phyloP scores from a whole-genome alignment of 2,113 vertebrate species.

The Semicossyphus pulcher region DNA sequence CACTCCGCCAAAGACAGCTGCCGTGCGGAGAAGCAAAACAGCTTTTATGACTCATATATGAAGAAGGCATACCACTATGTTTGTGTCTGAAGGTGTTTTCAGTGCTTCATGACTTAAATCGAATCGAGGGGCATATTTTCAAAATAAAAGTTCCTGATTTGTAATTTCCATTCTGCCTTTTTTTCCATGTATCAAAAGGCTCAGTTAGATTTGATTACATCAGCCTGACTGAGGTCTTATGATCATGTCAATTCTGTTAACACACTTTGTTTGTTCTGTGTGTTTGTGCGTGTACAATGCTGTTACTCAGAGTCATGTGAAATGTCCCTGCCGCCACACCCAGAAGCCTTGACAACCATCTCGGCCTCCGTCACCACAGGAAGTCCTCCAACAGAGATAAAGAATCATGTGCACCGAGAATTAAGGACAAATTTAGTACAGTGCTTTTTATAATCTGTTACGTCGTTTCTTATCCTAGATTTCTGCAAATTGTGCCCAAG shows the following conservation, averaged over 20 bases:
- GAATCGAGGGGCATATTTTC: neutral
- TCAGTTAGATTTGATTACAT: conserved; percentile 12
- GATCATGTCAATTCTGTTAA: conserved; percentile 4
- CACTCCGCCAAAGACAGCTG: conserved; percentile 34
- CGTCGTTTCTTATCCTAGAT: too few relatives aligned
- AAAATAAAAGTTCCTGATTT: neutral
- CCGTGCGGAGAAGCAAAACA: conserved; percentile 30
- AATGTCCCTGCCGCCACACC: conserved; percentile 47
- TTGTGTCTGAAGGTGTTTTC: conserved; percentile 12
- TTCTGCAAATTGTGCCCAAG: neutral
- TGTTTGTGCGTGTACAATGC: neutral
- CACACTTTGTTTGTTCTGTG: neutral
- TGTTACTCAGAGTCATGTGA: conserved; percentile 66
- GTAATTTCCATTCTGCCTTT: neutral
- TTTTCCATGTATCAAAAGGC: neutral
- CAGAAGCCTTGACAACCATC: conserved; percentile 11
- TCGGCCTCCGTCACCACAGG: neutral
- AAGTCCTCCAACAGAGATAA: neutral
- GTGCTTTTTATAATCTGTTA: too few relatives aligned
- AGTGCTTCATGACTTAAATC: neutral
- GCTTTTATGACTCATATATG: conserved; percentile 40
- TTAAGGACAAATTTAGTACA: too few relatives aligned
- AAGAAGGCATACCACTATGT: neutral
- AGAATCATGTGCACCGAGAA: neutral
- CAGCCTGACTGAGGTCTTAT: conserved; percentile 35